Evolutionary conservation across 2,113 vertebrate genomes (phyloP).

Genomic region (Gambusia affinis): DNA sequence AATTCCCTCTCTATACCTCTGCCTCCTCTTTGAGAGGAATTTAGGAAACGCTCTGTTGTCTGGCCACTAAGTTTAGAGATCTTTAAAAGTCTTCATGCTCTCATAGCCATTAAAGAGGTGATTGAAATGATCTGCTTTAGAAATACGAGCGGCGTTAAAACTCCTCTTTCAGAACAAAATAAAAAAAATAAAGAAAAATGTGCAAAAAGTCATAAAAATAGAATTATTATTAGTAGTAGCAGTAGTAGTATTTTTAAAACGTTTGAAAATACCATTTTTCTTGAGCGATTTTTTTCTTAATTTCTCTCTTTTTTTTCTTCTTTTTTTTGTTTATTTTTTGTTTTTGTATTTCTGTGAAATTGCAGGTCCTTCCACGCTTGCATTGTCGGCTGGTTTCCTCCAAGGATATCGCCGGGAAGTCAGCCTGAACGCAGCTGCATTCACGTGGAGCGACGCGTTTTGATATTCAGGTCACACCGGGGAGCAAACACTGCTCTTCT

Average conservation of each 20-base stretch:
- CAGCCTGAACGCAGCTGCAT: conserved; percentile 70
- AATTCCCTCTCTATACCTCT: conserved; percentile 69
- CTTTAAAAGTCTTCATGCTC: conserved; percentile 30
- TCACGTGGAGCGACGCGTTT: conserved; percentile 60
- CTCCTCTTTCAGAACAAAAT: too few relatives aligned
- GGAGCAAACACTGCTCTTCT: conserved; percentile 73
- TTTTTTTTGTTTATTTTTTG: neutral
- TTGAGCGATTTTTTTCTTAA: neutral
- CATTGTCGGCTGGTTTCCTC: conserved; percentile 59
- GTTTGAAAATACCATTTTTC: too few relatives aligned
- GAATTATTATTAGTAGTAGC: too few relatives aligned
- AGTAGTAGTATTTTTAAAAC: too few relatives aligned
- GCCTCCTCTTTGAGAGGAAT: conserved; percentile 60
- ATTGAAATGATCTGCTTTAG: neutral
- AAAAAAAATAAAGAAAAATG: neutral
- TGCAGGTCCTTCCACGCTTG: conserved; percentile 42
- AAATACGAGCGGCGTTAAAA: too few relatives aligned
- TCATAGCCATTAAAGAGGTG: conserved; percentile 34
- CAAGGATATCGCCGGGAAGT: conserved; percentile 64
- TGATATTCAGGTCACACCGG: conserved; percentile 77
- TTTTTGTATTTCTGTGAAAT: conserved; percentile 33
- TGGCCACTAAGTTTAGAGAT: conserved; percentile 42
- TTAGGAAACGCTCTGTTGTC: conserved; percentile 55
- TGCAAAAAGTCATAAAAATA: neutral
- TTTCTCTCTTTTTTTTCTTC: neutral